Conservation (phyloP, 2,113 vertebrate species). For the Hippolais icterina region DNA sequence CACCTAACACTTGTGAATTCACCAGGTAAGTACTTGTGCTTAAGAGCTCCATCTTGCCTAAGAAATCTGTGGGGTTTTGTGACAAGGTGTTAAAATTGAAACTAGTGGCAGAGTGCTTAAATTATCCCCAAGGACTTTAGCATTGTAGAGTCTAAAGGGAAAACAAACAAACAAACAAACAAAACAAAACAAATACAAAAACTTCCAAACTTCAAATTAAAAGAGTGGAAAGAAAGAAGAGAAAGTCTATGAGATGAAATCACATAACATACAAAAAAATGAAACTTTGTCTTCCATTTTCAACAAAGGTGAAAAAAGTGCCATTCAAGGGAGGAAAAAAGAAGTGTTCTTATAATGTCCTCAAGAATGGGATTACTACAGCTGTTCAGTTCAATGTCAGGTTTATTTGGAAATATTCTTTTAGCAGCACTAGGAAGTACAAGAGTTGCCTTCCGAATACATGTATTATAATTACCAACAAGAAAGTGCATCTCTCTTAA, state of each 20-base stretch:
- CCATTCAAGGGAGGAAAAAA: not conserved
- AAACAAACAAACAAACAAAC: not conserved
- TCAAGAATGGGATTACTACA: not conserved
- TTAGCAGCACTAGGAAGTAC: not conserved
- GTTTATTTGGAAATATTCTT: not conserved
- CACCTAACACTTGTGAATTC: not conserved
- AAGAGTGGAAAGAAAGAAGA: not conserved
- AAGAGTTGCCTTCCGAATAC: not conserved
- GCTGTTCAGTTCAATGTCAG: not conserved
- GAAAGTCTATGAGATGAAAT: not conserved
- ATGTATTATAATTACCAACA: not conserved
- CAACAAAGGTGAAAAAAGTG: not conserved
- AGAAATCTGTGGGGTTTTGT: not conserved
- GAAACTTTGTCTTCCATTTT: not conserved
- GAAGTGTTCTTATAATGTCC: not conserved
- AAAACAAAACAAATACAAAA: not conserved
- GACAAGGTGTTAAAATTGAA: not conserved
- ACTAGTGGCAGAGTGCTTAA: not conserved
- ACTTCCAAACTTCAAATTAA: not conserved
- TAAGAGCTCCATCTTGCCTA: not conserved
- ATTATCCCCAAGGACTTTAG: not conserved
- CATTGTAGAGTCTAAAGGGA: not conserved
- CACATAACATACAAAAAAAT: not conserved
- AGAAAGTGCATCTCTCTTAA: not conserved
- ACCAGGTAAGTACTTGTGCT: not conserved